Evolutionary conservation across 1,140 invertebrate genomes (phyloP).

Genomic region (Drosophila jambulina): DNA sequence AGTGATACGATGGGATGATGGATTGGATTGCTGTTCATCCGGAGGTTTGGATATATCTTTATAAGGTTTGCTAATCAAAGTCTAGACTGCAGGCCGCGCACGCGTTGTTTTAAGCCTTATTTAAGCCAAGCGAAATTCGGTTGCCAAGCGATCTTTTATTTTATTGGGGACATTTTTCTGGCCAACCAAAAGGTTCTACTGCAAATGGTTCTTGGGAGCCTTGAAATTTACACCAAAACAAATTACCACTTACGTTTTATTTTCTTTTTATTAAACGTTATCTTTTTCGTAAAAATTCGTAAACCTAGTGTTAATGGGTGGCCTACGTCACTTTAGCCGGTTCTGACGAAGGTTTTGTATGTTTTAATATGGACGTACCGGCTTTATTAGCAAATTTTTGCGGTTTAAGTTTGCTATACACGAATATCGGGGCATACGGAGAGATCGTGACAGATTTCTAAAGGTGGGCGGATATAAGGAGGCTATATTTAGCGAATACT

Average conservation of each 20-base stretch:
- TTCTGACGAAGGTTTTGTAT: constrained; percentile 50
- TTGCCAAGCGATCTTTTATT: constrained; percentile 40
- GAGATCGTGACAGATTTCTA: constrained; percentile 61
- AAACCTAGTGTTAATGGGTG: constrained; percentile 58
- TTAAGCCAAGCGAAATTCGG: constrained; percentile 32
- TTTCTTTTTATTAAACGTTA: constrained; percentile 28
- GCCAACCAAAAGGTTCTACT: too few species aligned
- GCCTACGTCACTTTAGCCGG: constrained; percentile 62
- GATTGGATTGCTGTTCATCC: constrained; percentile 17
- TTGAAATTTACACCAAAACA: not conserved
- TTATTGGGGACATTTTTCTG: not conserved
- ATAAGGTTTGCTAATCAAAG: constrained; percentile 59
- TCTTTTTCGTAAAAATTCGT: constrained; percentile 18
- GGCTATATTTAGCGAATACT: constrained; percentile 53
- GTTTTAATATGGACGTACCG: constrained; percentile 25
- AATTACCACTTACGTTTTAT: not conserved
- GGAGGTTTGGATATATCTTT: constrained; percentile 32
- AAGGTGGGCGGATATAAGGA: constrained; percentile 57
- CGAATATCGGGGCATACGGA: constrained; percentile 25
- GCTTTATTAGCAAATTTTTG: constrained; percentile 62
- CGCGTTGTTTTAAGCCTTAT: constrained; percentile 29
- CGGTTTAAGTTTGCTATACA: constrained; percentile 52
- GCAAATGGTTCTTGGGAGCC: not conserved
- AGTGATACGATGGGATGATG: constrained; percentile 26
- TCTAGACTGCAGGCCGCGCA: constrained; percentile 61